phyloP scores from a whole-genome alignment of 2,113 vertebrate species.

The Scalopus aquaticus region DNA sequence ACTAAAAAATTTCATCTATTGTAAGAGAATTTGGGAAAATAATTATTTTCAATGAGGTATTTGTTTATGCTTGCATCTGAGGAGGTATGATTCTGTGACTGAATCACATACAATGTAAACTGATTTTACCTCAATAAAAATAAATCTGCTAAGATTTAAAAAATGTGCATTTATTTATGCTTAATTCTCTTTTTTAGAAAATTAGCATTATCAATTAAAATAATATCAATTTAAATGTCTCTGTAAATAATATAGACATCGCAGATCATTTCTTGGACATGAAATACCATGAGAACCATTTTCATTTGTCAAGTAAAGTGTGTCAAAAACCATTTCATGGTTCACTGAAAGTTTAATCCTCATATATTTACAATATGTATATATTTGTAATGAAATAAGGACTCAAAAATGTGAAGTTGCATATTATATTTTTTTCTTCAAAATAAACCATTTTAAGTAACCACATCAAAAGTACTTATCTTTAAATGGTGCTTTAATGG shows the following conservation, averaged over 20 bases:
- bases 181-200: background rate
- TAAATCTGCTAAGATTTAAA: no score
- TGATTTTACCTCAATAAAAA: no score
- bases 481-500: slow-evolving; percentile 4
- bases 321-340: slow-evolving; percentile 18
- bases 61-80: background rate
- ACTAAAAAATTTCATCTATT: background rate
- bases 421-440: slow-evolving; percentile 2
- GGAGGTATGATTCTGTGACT: no score
- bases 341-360: background rate
- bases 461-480: background rate
- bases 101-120: no score
- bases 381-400: slow-evolving; percentile 2
- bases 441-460: slow-evolving; percentile 9
- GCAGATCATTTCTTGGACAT: background rate
- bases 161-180: background rate
- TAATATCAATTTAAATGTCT: background rate
- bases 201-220: slow-evolving; percentile 14
- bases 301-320: slow-evolving; percentile 4
- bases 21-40: slow-evolving; percentile 10
- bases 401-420: background rate
- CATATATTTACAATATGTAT: slow-evolving; percentile 4
- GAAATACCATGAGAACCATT: background rate
- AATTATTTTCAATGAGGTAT: background rate
- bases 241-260: background rate